These are phyloP conservation scores for Eubucco bourcierii DNA, from an alignment of 2,113 vertebrate species.

Conservation along the genomic window DNA sequence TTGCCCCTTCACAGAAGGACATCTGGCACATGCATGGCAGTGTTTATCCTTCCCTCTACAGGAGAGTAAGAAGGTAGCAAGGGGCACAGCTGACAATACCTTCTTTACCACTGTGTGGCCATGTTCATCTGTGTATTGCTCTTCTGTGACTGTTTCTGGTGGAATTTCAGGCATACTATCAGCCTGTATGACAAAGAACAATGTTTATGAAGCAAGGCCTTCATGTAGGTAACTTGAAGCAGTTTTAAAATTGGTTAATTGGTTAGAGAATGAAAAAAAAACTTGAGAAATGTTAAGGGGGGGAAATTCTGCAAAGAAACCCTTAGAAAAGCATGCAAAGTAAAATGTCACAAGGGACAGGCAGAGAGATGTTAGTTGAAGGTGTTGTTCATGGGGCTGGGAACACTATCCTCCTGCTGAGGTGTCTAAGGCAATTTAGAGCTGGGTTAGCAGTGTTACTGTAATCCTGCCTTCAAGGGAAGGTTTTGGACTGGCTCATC, in stretches of 20 bases:
- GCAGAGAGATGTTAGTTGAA: neutral
- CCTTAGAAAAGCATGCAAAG: slow-evolving; percentile 23
- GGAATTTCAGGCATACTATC: slow-evolving; percentile 89
- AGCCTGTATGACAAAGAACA: slow-evolving; percentile 75
- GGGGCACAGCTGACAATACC: slow-evolving; percentile 68
- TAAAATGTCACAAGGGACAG: neutral
- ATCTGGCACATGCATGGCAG: neutral
- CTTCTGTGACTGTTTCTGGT: slow-evolving; percentile 88
- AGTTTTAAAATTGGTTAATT: neutral
- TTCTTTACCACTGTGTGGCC: slow-evolving; percentile 93
- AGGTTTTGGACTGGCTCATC: neutral
- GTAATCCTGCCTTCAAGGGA: neutral
- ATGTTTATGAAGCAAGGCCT: neutral
- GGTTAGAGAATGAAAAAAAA: slow-evolving; percentile 14
- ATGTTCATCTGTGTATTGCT: slow-evolving; percentile 90
- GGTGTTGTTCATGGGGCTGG: neutral
- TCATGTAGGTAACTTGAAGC: neutral
- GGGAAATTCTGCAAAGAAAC: neutral
- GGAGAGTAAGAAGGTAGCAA: neutral
- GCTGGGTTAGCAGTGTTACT: neutral
- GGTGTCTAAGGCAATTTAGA: neutral
- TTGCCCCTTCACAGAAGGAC: neutral
- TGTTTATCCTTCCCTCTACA: neutral
- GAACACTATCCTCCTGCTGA: neutral
- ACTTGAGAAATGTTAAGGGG: neutral